These are phyloP conservation scores for Momotus momota DNA, from an alignment of 2,797 vertebrate species.

Conservation along the genomic window DNA sequence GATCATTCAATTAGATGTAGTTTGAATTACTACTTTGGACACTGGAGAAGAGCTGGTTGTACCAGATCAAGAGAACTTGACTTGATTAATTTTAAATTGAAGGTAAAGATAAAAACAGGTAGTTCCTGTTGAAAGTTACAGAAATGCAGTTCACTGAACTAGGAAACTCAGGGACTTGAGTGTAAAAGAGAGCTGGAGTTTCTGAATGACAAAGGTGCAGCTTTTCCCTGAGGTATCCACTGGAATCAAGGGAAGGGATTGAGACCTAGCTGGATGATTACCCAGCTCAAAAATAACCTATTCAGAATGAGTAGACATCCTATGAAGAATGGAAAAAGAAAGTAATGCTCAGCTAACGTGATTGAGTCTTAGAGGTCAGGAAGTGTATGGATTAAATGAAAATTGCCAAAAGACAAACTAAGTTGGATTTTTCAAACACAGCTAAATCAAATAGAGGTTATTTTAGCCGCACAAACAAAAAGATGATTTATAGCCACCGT, in stretches of 20 bases:
- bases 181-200: not conserved
- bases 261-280: not conserved
- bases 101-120: not conserved
- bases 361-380: slow-evolving; percentile 33
- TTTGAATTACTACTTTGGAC: not conserved
- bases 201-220: not conserved
- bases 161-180: not conserved
- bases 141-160: not conserved
- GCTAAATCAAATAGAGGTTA: slow-evolving; percentile 26
- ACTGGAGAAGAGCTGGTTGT: not conserved
- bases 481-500: slow-evolving; percentile 22
- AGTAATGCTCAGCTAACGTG: not conserved
- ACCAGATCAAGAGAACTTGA: not conserved
- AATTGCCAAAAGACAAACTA: slow-evolving; percentile 28
- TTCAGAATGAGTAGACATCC: not conserved
- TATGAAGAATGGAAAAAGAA: slow-evolving; percentile 37
- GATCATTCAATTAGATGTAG: not conserved
- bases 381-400: slow-evolving; percentile 1
- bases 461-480: slow-evolving; percentile 42
- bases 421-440: slow-evolving; percentile 24
- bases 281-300: not conserved
- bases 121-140: not conserved
- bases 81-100: slow-evolving; percentile 8
- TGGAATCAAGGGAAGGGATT: not conserved
- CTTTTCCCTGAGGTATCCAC: not conserved